These are phyloP conservation scores for Kryptolebias marmoratus DNA, from an alignment of 2,113 vertebrate species.

Conservation along the genomic window DNA sequence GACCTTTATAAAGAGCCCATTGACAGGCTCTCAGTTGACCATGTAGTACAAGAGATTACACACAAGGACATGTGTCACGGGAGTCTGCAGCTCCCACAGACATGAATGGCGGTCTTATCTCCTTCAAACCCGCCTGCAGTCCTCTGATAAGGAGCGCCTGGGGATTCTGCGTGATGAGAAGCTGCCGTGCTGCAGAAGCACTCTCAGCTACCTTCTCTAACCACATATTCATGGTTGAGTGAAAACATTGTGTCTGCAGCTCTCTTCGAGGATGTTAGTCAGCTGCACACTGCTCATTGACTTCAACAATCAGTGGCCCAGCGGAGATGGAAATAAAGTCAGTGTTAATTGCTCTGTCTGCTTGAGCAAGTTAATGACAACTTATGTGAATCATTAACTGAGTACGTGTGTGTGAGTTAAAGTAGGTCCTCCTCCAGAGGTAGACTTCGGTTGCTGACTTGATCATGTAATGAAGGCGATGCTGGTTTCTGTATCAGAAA, in stretches of 20 bases:
- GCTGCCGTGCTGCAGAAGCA: conserved; percentile 5
- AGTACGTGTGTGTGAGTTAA: background rate
- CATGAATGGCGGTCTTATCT: conserved; percentile 75
- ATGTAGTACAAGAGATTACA: conserved; percentile 81
- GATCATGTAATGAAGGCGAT: background rate
- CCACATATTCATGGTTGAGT: conserved; percentile 56
- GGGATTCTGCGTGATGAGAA: conserved; percentile 74
- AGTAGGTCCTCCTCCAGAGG: background rate
- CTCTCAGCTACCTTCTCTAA: conserved; percentile 18
- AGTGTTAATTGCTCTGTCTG: conserved; percentile 23
- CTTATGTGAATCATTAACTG: conserved; percentile 23
- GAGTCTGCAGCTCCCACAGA: conserved; percentile 47
- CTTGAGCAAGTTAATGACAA: conserved; percentile 21
- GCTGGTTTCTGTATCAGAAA: too few relatives aligned
- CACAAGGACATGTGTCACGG: conserved; percentile 74
- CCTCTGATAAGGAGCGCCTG: conserved; percentile 76
- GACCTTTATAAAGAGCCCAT: conserved; percentile 75
- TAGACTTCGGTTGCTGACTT: conserved; percentile 4
- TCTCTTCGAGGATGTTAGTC: background rate
- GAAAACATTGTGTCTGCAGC: conserved; percentile 50
- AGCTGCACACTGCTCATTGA: conserved; percentile 32
- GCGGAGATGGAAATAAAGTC: conserved; percentile 13
- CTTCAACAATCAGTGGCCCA: conserved; percentile 1
- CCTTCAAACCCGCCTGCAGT: conserved; percentile 59
- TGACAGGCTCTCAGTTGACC: conserved; percentile 71